phyloP scores from a whole-genome alignment of 2,113 vertebrate genomes.

The Pterophyllum scalare region DNA sequence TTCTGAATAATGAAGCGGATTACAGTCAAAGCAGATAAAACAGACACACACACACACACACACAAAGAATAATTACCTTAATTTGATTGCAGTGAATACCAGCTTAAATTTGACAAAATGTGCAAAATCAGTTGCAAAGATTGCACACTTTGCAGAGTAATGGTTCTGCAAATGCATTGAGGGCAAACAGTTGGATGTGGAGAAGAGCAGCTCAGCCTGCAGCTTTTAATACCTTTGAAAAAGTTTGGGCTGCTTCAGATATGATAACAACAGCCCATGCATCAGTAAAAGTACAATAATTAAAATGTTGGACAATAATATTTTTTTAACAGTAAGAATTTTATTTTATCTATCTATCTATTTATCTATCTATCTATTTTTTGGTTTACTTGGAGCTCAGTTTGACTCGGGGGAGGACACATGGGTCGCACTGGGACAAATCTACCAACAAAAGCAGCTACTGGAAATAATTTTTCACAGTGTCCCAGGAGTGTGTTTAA shows the following conservation, averaged over 20 bases:
- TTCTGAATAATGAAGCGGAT: neutral
- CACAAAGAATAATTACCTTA: too few relatives aligned
- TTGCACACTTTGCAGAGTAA: neutral
- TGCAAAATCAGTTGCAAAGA: neutral
- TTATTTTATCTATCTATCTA: neutral
- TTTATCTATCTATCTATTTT: slow-evolving; percentile 7
- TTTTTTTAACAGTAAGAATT: too few relatives aligned
- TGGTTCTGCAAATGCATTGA: neutral
- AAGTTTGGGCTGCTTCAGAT: neutral
- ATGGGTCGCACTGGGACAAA: slow-evolving; percentile 16
- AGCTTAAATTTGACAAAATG: neutral
- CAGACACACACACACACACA: too few relatives aligned
- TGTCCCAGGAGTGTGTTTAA: slow-evolving; percentile 34
- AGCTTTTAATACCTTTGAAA: neutral
- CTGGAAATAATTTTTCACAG: slow-evolving; percentile 51
- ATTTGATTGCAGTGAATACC: neutral
- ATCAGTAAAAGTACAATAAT: neutral
- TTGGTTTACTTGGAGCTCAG: neutral
- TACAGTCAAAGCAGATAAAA: too few relatives aligned
- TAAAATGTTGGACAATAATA: neutral
- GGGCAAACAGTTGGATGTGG: slow-evolving; percentile 31
- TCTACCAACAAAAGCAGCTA: slow-evolving; percentile 40
- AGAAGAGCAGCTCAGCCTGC: slow-evolving; percentile 49
- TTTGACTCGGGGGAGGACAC: slow-evolving; percentile 21
- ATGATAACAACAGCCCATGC: neutral